phyloP scores from a whole-genome alignment of 2,113 vertebrate genomes.

The Macquaria australasica region DNA sequence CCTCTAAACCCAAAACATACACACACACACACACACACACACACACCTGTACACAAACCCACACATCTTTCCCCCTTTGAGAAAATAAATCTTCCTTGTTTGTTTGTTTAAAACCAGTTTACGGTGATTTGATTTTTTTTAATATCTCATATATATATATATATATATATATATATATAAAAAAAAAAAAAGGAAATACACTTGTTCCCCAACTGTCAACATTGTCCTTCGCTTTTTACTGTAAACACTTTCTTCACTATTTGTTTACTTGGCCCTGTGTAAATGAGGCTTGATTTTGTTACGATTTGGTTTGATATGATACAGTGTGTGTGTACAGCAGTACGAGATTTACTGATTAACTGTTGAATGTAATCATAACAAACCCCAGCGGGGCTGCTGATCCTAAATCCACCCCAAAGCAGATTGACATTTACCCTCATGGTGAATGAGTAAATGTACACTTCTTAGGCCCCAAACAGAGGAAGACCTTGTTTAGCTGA shows the following conservation, averaged over 20 bases:
- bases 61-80: neutral
- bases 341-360: constrained; percentile 43
- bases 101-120: constrained; percentile 43
- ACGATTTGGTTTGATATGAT: constrained; percentile 28
- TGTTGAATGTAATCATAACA: constrained; percentile 61
- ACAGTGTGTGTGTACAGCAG: constrained; percentile 20
- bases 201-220: constrained; percentile 27
- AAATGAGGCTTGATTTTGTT: constrained; percentile 52
- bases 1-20: constrained; percentile 53
- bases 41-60: neutral
- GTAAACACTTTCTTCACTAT: constrained; percentile 55
- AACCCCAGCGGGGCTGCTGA: constrained; percentile 45
- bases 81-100: constrained; percentile 29
- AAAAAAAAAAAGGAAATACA: constrained; percentile 5
- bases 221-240: constrained; percentile 37
- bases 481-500: constrained; percentile 72
- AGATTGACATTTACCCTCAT: constrained; percentile 53
- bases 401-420: constrained; percentile 40
- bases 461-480: constrained; percentile 65
- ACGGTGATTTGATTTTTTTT: constrained; percentile 35
- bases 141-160: constrained; percentile 19
- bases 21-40: constrained; percentile 8
- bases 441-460: constrained; percentile 57
- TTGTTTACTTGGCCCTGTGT: constrained; percentile 57
- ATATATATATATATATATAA: neutral